Conservation (phyloP, 2,113 vertebrate genomes). For the Sialia sialis region DNA sequence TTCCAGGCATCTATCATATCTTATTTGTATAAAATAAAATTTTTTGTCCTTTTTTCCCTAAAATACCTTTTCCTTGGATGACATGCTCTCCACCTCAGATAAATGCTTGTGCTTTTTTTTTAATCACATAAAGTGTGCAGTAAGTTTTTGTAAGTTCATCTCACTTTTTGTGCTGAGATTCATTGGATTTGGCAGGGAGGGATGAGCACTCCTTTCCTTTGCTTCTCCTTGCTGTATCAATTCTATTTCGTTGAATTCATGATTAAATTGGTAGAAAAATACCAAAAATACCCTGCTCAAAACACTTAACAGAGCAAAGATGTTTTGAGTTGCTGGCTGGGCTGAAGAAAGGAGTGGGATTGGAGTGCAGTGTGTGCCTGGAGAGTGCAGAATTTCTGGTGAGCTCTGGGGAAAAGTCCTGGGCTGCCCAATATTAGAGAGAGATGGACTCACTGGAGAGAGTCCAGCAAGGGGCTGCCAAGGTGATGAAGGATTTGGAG, state of each 20-base stretch:
- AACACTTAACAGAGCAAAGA: neutral
- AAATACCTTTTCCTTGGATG: neutral
- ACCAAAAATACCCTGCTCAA: neutral
- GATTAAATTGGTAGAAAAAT: neutral
- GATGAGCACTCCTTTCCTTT: slow-evolving; percentile 10
- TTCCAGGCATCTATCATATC: neutral
- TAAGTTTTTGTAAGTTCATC: neutral
- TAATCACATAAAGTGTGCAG: neutral
- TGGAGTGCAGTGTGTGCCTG: neutral
- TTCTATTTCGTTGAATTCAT: neutral
- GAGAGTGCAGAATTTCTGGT: neutral
- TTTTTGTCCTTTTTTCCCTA: neutral
- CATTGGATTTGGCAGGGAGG: neutral
- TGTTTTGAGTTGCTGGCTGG: neutral
- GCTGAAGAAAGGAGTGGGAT: neutral
- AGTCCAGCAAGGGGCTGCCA: neutral
- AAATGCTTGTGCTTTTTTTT: neutral
- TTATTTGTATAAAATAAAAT: neutral
- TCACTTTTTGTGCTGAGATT: neutral
- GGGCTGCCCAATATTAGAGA: neutral
- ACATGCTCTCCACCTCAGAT: neutral
- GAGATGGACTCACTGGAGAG: neutral
- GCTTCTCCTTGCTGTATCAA: slow-evolving; percentile 11
- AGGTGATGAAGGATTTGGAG: neutral
- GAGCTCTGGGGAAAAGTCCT: neutral